Conservation (phyloP, 2,797 vertebrate species). For the Tragelaphus eurycerus region DNA sequence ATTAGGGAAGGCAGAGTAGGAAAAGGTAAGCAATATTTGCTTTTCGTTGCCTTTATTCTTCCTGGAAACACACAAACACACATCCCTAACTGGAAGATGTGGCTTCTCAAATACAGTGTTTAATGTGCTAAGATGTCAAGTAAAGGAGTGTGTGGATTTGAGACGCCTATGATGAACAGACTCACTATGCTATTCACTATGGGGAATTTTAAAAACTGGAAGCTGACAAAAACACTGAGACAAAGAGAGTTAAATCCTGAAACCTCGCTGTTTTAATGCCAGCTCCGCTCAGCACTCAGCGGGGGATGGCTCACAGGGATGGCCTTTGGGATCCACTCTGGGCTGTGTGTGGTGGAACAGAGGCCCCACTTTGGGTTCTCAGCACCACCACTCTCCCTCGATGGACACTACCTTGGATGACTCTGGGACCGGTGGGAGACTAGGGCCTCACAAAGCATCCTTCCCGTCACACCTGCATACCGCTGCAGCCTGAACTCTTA, state of each 20-base stretch:
- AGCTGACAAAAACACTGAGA: neutral
- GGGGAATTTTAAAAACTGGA: neutral
- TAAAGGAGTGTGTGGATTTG: neutral
- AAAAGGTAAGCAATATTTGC: neutral
- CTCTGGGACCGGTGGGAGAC: neutral
- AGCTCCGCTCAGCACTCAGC: neutral
- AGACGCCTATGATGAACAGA: neutral
- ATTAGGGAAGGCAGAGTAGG: neutral
- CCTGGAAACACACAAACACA: neutral
- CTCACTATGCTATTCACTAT: neutral
- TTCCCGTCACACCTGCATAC: neutral
- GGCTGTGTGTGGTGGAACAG: neutral
- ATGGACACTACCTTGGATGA: too few species aligned
- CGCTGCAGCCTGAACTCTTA: too few species aligned
- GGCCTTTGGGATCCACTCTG: neutral
- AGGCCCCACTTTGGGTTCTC: neutral
- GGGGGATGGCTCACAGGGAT: neutral
- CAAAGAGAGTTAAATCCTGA: neutral
- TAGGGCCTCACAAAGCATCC: neutral
- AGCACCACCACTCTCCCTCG: neutral
- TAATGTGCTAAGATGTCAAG: neutral
- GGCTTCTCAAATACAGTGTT: neutral
- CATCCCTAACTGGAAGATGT: neutral
- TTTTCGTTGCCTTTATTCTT: neutral
- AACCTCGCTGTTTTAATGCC: neutral